Percentiles rank a stretch among this genome's conserved stretches.
These are phyloP conservation scores for Graptemys geographica DNA, from an alignment of 2,797 vertebrate species.

Conservation along the genomic window DNA sequence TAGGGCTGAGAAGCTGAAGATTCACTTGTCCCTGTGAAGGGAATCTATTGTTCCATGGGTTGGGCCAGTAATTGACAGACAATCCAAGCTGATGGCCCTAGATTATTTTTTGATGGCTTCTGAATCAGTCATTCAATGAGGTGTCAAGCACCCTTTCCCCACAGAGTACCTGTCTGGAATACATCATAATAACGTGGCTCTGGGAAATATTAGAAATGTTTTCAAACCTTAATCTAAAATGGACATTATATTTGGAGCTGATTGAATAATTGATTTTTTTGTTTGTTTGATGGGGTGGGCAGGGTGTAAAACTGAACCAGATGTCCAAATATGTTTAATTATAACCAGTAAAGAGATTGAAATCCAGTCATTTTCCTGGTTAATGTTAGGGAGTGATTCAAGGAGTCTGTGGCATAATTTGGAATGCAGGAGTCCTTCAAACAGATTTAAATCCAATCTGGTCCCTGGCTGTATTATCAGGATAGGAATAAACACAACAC, in stretches of 20 bases:
- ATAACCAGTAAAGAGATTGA: conserved; percentile 6
- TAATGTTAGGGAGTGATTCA: not conserved
- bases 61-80: not conserved
- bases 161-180: not conserved
- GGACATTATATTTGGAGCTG: not conserved
- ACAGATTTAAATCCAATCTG: not conserved
- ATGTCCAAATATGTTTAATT: not conserved
- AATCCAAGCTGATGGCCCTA: not conserved
- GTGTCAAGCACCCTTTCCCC: not conserved
- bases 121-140: not conserved
- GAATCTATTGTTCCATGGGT: not conserved
- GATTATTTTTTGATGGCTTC: not conserved
- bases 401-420: not conserved
- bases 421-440: not conserved
- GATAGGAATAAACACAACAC: not conserved
- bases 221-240: not conserved
- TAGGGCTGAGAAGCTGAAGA: not conserved
- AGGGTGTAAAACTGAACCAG: not conserved
- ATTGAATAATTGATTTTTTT: conserved; percentile 11
- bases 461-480: not conserved
- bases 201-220: not conserved
- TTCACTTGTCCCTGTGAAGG: not conserved
- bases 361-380: not conserved
- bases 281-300: not conserved
- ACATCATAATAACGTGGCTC: not conserved